These are phyloP conservation scores for Eupithecia insigniata DNA, from an alignment of 2,888 invertebrate species.

Conservation along the genomic window DNA sequence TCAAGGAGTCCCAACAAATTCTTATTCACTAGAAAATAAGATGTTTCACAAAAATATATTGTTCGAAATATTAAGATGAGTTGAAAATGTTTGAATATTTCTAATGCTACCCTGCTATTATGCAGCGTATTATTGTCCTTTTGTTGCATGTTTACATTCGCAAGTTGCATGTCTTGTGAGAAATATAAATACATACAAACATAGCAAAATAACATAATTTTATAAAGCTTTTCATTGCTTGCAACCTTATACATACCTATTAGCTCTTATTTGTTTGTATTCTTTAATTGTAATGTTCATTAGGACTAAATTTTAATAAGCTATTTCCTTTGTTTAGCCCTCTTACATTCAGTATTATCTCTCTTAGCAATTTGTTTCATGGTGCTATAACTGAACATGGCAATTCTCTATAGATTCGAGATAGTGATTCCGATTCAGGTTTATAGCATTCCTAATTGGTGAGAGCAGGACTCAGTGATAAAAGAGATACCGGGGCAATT, in stretches of 20 bases:
- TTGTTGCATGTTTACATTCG: constrained; percentile 55
- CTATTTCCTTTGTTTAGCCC: not conserved
- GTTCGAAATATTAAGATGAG: constrained; percentile 70
- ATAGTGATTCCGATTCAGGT: constrained; percentile 37
- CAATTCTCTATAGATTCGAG: constrained; percentile 29
- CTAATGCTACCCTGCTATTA: constrained; percentile 64
- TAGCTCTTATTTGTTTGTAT: no score
- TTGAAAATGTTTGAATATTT: constrained; percentile 66
- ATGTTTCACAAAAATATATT: constrained; percentile 74
- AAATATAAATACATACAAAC: not conserved
- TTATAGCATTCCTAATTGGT: constrained; percentile 32
- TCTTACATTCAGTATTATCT: not conserved
- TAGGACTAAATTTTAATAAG: not conserved
- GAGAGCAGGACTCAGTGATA: constrained; percentile 31
- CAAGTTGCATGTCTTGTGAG: constrained; percentile 55
- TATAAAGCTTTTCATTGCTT: not conserved
- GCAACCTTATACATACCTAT: no score
- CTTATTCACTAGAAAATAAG: constrained; percentile 81
- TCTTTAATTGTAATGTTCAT: no score
- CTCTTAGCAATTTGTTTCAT: constrained; percentile 7
- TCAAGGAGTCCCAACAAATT: constrained; percentile 82
- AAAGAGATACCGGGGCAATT: constrained; percentile 33
- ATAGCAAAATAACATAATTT: not conserved
- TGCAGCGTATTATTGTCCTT: constrained; percentile 52
- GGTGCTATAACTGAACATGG: constrained; percentile 18